Conservation (phyloP, 2,113 vertebrate genomes). For the Oryzias javanicus region DNA sequence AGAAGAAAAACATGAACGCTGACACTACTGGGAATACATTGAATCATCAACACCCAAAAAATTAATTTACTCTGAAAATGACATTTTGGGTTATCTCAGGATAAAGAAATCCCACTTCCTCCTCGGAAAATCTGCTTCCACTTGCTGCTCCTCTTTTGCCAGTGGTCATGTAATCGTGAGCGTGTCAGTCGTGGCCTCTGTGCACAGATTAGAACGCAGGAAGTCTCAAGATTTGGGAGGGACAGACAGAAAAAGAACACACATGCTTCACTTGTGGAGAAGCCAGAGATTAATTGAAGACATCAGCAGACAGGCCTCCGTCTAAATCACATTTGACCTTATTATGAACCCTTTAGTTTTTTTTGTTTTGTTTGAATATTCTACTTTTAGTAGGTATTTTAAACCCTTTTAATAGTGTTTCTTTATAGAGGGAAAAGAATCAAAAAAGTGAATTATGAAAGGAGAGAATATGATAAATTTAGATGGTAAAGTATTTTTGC, state of each 20-base stretch:
- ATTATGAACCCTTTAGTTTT: not conserved
- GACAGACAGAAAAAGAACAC: constrained; percentile 11
- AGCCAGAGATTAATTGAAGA: constrained; percentile 34
- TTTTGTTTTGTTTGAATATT: constrained; percentile 6
- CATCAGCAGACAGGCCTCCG: constrained; percentile 28
- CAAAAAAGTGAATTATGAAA: too few relatives aligned
- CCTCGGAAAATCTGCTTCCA: constrained; percentile 45
- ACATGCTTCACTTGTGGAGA: constrained; percentile 11
- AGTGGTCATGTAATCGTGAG: constrained; percentile 42
- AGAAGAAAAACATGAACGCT: too few relatives aligned
- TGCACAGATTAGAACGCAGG: constrained; percentile 21
- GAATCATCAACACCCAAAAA: too few relatives aligned
- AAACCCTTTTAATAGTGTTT: not conserved
- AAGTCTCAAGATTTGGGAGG: constrained; percentile 30
- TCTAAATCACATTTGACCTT: constrained; percentile 19
- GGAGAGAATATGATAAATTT: too few relatives aligned
- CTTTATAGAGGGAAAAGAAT: too few relatives aligned
- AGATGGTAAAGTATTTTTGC: too few relatives aligned
- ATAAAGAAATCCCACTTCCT: constrained; percentile 33
- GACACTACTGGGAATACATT: too few relatives aligned
- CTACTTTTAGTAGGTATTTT: not conserved
- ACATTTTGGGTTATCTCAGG: constrained; percentile 14
- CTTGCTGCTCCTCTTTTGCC: constrained; percentile 18
- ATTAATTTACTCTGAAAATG: not conserved
- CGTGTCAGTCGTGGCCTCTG: constrained; percentile 5